Conservation (phyloP, 1,140 invertebrate species). For the Hypsibius dujardini region DNA sequence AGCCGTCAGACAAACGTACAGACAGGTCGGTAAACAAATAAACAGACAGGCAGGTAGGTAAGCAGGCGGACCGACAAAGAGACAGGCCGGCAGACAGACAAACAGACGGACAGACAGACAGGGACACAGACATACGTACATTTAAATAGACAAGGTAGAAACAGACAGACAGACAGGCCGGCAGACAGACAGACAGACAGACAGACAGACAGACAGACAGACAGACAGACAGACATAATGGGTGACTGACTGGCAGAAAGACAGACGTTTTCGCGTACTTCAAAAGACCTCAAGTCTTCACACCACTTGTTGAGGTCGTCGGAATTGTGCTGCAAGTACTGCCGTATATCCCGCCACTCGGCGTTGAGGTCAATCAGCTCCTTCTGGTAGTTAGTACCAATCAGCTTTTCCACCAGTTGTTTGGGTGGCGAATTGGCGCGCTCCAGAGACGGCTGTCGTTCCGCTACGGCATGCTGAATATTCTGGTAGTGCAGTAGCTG, state of each 20-base stretch:
- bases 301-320: neutral
- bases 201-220: no score
- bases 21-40: no score
- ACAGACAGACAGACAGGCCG: no score
- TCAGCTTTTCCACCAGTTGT: slow-evolving; percentile 1
- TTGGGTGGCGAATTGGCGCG: neutral
- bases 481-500: neutral
- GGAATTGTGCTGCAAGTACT: slow-evolving; percentile 12
- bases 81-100: no score
- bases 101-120: no score
- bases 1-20: no score
- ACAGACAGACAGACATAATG: no score
- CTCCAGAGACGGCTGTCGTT: neutral
- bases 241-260: neutral
- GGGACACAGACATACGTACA: neutral
- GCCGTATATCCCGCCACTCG: neutral
- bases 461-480: neutral
- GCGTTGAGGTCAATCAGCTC: neutral
- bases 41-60: no score
- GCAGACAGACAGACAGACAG: no score
- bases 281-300: neutral
- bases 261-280: neutral
- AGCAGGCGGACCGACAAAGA: no score
- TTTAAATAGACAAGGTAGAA: neutral
- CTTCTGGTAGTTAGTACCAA: neutral